Evolutionary conservation across 2,888 invertebrate species (phyloP).

Genomic region (Blastobasis lacticolella): DNA sequence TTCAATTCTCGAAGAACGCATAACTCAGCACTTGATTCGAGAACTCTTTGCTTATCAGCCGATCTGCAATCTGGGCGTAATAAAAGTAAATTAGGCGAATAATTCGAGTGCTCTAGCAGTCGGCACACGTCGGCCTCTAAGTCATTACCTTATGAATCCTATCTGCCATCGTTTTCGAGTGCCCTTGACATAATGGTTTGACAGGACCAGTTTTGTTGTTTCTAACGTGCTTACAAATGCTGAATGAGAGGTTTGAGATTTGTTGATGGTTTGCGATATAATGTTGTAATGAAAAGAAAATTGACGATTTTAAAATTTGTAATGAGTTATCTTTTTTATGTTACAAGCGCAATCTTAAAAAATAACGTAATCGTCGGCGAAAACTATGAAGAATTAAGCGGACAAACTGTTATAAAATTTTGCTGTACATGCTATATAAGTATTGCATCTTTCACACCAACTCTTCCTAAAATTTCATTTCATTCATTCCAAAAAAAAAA

Average conservation of each 20-base stretch:
- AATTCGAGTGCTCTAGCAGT: slow-evolving; percentile 44
- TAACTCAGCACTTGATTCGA: slow-evolving; percentile 11
- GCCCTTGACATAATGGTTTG: slow-evolving; percentile 17
- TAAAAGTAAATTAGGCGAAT: slow-evolving; percentile 55
- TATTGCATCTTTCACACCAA: background rate
- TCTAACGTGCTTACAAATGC: background rate
- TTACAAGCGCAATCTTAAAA: too few species aligned
- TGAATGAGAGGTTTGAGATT: too few species aligned
- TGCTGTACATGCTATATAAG: too few species aligned
- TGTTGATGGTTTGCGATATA: too few species aligned
- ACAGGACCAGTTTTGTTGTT: slow-evolving; percentile 1
- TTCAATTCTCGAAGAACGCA: background rate
- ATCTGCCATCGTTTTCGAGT: slow-evolving; percentile 34
- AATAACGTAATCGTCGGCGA: too few species aligned
- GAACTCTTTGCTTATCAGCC: slow-evolving; percentile 48
- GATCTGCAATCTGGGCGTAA: slow-evolving; percentile 43
- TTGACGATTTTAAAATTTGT: too few species aligned
- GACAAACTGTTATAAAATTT: background rate
- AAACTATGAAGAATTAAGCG: too few species aligned
- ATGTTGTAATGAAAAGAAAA: too few species aligned
- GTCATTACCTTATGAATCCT: slow-evolving; percentile 46
- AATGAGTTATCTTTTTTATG: too few species aligned
- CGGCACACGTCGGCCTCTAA: slow-evolving; percentile 50
- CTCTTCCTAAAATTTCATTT: background rate
- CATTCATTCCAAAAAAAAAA: slow-evolving; percentile 2